A percentile compares a stretch with the other conserved stretches of the same genome.
Evolutionary conservation across 2,888 invertebrate genomes (phyloP).

Genomic region (Lasioglossum zephyrum): DNA sequence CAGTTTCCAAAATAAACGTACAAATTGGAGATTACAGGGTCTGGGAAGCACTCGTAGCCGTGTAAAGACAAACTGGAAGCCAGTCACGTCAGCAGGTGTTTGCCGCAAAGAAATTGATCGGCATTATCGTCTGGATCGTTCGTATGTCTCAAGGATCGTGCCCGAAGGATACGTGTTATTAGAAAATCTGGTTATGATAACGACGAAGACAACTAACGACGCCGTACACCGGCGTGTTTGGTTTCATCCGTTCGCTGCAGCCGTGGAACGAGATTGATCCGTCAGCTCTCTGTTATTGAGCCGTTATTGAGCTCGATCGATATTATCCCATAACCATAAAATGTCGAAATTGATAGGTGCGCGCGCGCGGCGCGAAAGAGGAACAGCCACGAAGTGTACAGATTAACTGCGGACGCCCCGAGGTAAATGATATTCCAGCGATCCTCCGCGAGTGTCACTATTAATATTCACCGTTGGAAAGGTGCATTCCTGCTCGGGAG

Average conservation of each 20-base stretch:
- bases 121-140: not conserved
- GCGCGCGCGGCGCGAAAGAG: not conserved
- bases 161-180: not conserved
- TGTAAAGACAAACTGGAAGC: not conserved
- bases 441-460: constrained; percentile 6
- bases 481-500: not conserved
- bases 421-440: constrained; percentile 12
- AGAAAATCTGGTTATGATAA: constrained; percentile 16
- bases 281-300: constrained; percentile 15
- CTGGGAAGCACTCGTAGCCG: not conserved
- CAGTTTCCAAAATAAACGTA: not conserved
- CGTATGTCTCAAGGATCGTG: not conserved
- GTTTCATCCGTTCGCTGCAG: not conserved
- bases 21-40: not conserved
- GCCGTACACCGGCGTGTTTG: not conserved
- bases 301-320: constrained; percentile 19
- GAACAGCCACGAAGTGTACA: not conserved
- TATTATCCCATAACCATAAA: constrained; percentile 14
- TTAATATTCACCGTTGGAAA: constrained; percentile 19
- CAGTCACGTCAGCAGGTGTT: not conserved
- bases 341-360: constrained; percentile 28
- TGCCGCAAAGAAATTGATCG: not conserved
- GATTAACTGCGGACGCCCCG: constrained; percentile 2
- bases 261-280: constrained; percentile 19
- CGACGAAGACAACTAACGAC: not conserved